These are phyloP conservation scores for Drosophila anomelani DNA, from an alignment of 2,888 invertebrate species.

Conservation along the genomic window DNA sequence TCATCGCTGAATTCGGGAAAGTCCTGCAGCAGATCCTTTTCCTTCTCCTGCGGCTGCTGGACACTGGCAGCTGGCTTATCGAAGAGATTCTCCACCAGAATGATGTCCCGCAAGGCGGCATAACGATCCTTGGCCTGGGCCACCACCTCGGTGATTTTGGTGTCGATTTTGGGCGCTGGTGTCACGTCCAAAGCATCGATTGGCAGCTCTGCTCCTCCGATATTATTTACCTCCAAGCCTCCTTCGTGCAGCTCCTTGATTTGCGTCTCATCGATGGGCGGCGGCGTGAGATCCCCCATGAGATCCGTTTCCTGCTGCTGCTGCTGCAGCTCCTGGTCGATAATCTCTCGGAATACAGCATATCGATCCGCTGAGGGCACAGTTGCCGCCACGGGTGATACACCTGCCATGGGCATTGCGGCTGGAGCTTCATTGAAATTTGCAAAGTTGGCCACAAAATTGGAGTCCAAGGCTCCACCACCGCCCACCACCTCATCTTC, in stretches of 20 bases:
- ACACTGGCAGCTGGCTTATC: slow-evolving; percentile 85
- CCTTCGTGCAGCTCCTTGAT: slow-evolving; percentile 36
- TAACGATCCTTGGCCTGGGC: slow-evolving; percentile 89
- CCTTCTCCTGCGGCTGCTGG: slow-evolving; percentile 55
- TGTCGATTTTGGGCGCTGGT: slow-evolving; percentile 84
- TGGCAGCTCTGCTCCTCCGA: slow-evolving; percentile 29
- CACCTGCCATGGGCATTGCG: slow-evolving; percentile 3
- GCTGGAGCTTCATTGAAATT: slow-evolving; percentile 85
- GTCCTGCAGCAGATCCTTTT: slow-evolving; percentile 79
- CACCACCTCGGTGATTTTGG: slow-evolving; percentile 85
- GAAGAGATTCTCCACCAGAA: slow-evolving; percentile 87
- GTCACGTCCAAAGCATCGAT: slow-evolving; percentile 42
- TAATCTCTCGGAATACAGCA: slow-evolving; percentile 94
- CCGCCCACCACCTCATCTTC: slow-evolving; percentile 78
- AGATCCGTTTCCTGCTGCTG: slow-evolving; percentile 84
- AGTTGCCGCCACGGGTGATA: slow-evolving; percentile 46
- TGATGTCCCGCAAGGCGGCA: slow-evolving; percentile 92
- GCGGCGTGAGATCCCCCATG: slow-evolving; percentile 76
- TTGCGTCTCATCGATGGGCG: slow-evolving; percentile 56
- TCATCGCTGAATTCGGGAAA: slow-evolving; percentile 81
- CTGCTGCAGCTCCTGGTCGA: slow-evolving; percentile 89
- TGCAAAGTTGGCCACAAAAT: slow-evolving; percentile 89
- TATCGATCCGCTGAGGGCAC: slow-evolving; percentile 91
- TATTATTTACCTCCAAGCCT: slow-evolving; percentile 28
- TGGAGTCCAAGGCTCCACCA: slow-evolving; percentile 21